Evolutionary conservation across 2,797 vertebrate genomes (phyloP).

Genomic region (Erithacus rubecula): DNA sequence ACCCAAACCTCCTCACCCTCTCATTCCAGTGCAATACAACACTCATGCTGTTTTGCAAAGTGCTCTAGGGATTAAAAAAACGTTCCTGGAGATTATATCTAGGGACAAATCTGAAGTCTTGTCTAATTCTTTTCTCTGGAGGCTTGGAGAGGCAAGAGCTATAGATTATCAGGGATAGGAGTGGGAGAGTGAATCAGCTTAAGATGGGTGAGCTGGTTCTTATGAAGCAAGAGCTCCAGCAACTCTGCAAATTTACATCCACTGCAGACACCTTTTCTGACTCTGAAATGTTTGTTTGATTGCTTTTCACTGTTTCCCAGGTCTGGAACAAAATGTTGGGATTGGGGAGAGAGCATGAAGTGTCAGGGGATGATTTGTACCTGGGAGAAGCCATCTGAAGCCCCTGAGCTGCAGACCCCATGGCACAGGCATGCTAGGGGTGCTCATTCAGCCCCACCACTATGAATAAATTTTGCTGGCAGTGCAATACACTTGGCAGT

Average conservation of each 20-base stretch:
- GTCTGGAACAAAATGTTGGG: not conserved
- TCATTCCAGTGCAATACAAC: not conserved
- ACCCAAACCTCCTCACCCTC: not conserved
- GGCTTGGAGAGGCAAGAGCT: not conserved
- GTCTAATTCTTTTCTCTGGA: slow-evolving; percentile 9
- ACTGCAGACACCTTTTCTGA: not conserved
- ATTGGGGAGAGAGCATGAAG: not conserved
- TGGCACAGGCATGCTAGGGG: not conserved
- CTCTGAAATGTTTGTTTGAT: not conserved
- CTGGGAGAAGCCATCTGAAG: not conserved
- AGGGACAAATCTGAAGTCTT: not conserved
- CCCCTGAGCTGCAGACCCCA: not conserved
- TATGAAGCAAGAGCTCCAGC: slow-evolving; percentile 11
- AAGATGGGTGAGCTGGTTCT: not conserved
- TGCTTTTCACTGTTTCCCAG: not conserved
- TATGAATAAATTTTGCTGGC: not conserved
- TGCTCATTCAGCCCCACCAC: not conserved
- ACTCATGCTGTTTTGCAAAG: not conserved
- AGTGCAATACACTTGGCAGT: not conserved
- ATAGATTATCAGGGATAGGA: not conserved
- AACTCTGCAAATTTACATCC: not conserved
- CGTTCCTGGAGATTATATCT: not conserved
- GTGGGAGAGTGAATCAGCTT: slow-evolving; percentile 31
- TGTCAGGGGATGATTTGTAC: not conserved
- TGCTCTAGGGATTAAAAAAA: slow-evolving; percentile 9